These are phyloP conservation scores for Thysanoteuthis rhombus DNA, from an alignment of 2,888 invertebrate species.

Conservation along the genomic window DNA sequence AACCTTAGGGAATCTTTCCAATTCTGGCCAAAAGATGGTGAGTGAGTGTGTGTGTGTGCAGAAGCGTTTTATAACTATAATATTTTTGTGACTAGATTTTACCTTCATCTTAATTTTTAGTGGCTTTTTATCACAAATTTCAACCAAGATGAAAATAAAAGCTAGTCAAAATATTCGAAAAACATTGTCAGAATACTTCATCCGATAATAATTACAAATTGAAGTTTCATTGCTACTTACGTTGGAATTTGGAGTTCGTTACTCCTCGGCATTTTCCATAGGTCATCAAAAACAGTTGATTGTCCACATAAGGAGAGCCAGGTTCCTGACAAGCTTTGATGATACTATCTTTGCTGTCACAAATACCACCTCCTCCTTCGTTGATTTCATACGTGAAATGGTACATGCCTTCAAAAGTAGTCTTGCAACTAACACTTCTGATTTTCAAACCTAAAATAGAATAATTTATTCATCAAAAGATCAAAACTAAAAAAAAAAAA, in stretches of 20 bases:
- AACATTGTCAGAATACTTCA: no score
- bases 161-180: no score
- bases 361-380: conserved; percentile 70
- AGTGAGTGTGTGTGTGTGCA: no score
- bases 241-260: conserved; percentile 49
- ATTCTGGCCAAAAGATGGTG: no score
- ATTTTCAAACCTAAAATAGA: conserved; percentile 48
- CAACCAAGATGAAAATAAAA: no score
- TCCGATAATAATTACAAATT: no score
- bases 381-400: conserved; percentile 65
- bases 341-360: conserved; percentile 84
- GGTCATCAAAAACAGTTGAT: conserved; percentile 95
- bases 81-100: no score
- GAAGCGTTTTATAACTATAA: no score
- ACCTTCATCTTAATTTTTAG: no score
- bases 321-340: conserved; percentile 95
- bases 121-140: no score
- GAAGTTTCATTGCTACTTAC: conserved; percentile 46
- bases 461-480: background rate
- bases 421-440: conserved; percentile 63
- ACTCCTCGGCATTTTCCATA: conserved; percentile 80
- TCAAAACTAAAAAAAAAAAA: no score
- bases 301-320: conserved; percentile 94
- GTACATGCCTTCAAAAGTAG: conserved; percentile 66
- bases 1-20: no score